Evolutionary conservation across 2,797 vertebrate species (phyloP).

Genomic region (Hippocampus kuda): DNA sequence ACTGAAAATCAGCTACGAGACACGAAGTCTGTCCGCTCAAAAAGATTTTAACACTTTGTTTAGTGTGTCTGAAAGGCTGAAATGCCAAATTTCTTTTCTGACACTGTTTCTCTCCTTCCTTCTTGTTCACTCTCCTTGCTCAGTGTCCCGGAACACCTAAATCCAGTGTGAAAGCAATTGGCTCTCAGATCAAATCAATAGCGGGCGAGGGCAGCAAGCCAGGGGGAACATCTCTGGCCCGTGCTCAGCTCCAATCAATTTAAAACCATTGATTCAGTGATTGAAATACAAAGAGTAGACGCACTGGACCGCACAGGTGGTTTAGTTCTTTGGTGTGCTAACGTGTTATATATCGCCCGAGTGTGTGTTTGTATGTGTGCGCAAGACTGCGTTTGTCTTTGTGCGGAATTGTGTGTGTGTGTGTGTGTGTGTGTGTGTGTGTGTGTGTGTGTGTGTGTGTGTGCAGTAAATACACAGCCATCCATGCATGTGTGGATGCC

Average conservation of each 20-base stretch:
- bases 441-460: neutral
- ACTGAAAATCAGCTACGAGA: conserved; percentile 5
- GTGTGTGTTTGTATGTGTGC: conserved; percentile 17
- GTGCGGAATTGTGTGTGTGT: neutral
- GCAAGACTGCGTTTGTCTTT: conserved; percentile 6
- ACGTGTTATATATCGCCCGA: conserved; percentile 56
- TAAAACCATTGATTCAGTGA: conserved; percentile 67
- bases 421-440: conserved; percentile 27
- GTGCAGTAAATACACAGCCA: conserved; percentile 7
- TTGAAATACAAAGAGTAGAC: conserved; percentile 67
- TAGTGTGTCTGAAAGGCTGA: conserved; percentile 17
- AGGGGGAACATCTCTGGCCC: conserved; percentile 63
- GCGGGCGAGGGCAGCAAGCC: conserved; percentile 56
- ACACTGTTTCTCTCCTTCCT: conserved; percentile 1
- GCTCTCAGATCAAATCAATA: conserved; percentile 70
- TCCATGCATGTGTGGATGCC: conserved; percentile 11
- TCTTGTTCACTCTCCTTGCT: conserved; percentile 37
- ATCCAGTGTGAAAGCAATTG: conserved; percentile 73
- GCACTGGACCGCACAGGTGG: conserved; percentile 54
- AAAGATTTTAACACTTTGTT: conserved; percentile 19
- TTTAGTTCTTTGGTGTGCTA: conserved; percentile 53
- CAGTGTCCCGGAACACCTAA: conserved; percentile 62
- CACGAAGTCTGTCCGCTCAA: too few species aligned
- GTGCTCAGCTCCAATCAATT: conserved; percentile 69
- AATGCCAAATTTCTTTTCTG: conserved; percentile 11